Percentiles rank a stretch among this genome's conserved stretches.
Evolutionary conservation across 2,113 vertebrate genomes (phyloP).

Genomic region (Scomber colias): DNA sequence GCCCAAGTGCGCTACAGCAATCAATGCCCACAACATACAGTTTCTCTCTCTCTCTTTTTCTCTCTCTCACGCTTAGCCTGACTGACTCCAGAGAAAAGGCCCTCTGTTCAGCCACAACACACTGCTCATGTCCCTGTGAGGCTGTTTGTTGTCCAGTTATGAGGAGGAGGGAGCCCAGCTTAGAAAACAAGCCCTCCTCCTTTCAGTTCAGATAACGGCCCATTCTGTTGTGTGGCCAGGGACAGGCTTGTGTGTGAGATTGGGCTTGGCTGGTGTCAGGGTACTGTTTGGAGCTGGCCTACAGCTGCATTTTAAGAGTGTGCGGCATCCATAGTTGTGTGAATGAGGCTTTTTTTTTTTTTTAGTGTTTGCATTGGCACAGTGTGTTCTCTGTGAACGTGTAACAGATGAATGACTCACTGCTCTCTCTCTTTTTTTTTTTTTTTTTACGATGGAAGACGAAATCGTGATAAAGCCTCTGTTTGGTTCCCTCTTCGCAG

Average conservation of each 20-base stretch:
- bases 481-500: conserved; percentile 79
- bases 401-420: conserved; percentile 59
- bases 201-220: conserved; percentile 81
- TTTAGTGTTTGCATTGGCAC: conserved; percentile 66
- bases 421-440: conserved; percentile 1
- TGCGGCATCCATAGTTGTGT: conserved; percentile 60
- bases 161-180: conserved; percentile 72
- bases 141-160: conserved; percentile 83
- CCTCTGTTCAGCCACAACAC: conserved; percentile 85
- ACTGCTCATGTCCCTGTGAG: conserved; percentile 83
- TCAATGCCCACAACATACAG: conserved; percentile 76
- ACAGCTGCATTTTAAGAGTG: conserved; percentile 76
- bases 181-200: conserved; percentile 79
- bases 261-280: conserved; percentile 77
- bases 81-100: conserved; percentile 90
- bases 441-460: conserved; percentile 24
- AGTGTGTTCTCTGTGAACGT: conserved; percentile 58
- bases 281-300: conserved; percentile 77
- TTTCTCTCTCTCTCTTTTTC: conserved; percentile 57
- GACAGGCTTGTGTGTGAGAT: conserved; percentile 79
- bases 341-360: conserved; percentile 65
- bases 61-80: conserved; percentile 85
- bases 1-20: conserved; percentile 69
- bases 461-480: conserved; percentile 57
- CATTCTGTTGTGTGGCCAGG: conserved; percentile 78